phyloP scores from a whole-genome alignment of 2,888 invertebrate species.

The Caenorhabditis panamensis region DNA sequence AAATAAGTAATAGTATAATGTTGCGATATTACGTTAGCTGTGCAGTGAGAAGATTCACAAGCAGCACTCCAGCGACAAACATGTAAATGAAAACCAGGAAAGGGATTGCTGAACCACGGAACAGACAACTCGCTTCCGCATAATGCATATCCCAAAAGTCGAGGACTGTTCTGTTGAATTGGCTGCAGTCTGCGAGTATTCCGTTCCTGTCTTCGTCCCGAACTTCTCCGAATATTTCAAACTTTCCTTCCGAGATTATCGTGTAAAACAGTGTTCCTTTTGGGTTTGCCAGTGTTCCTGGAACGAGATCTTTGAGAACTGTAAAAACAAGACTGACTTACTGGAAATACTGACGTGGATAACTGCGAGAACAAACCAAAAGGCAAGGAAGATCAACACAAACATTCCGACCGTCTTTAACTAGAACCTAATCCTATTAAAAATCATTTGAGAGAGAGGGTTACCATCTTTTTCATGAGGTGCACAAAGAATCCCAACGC shows the following conservation, averaged over 20 bases:
- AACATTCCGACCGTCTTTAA: constrained; percentile 58
- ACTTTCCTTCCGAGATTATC: constrained; percentile 59
- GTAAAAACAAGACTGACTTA: constrained; percentile 18
- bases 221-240: constrained; percentile 68
- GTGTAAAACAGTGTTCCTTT: constrained; percentile 34
- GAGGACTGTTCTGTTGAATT: constrained; percentile 6
- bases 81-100: constrained; percentile 65
- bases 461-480: constrained; percentile 57
- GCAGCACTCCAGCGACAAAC: constrained; percentile 60
- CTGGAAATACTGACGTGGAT: constrained; percentile 60
- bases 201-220: constrained; percentile 54
- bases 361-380: constrained; percentile 62
- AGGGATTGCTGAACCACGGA: constrained; percentile 39
- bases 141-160: constrained; percentile 42
- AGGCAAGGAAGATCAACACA: constrained; percentile 56
- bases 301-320: not conserved
- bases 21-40: constrained; percentile 64
- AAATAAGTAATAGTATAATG: too few relatives aligned
- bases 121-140: constrained; percentile 52
- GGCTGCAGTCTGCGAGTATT: not conserved
- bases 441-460: not conserved
- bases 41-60: constrained; percentile 66
- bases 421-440: constrained; percentile 51
- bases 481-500: constrained; percentile 59
- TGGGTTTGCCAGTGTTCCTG: constrained; percentile 1